Evolutionary conservation across 2,797 vertebrate species (phyloP), one percentile per base, ranked within the genome.

Genomic region (Pteropus rufus): DNA sequence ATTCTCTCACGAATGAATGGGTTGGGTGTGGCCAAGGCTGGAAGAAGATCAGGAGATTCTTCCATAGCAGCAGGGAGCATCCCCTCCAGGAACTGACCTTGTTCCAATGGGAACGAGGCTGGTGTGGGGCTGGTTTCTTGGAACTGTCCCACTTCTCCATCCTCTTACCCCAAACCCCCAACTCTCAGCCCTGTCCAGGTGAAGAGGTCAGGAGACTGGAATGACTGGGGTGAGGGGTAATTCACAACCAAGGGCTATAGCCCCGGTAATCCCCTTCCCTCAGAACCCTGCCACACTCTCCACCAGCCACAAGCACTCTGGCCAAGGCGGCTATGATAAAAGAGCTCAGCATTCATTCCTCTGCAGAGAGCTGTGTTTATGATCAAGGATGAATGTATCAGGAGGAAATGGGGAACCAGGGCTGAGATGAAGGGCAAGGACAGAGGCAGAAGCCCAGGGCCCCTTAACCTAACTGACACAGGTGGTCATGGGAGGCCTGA

Each of bases 291-390:
- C n/a, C 21, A 10, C n/a, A 16, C 10, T 39, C 18, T n/a, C 49
- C 3, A 3, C 21, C 18, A 7, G 14, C 8, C 24, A 39, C 46
- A 46, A 12, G 49, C 24, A 24, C 36, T 9, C n/a, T 36, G 67
- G 41, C 39, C 56, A 15, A 21, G 2, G 10, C 16, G 8, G 10
- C 3, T 5, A 14, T 1, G 0, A 3, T 58, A 34, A 29, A 8
- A 18, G 26, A 7, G 14, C 52, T 93, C 36, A 44, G n/a, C 0
- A 1, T 49, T 54, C n/a, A 2, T 46, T 49, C 11, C 23, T 64
- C 29, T 21, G n/a, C 39, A n/a, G 49, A 60, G 10, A 69, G 34
- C 23, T 58, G 11, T 34, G 67, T 39, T 36, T 52, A 31, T 8
- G 80, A 24, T 21, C 1, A 9, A 80, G 6, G 56, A 21, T 12